Base-by-base conservation (phyloP, 2,113 vertebrate species). In the Crotalus viridis region DNA sequence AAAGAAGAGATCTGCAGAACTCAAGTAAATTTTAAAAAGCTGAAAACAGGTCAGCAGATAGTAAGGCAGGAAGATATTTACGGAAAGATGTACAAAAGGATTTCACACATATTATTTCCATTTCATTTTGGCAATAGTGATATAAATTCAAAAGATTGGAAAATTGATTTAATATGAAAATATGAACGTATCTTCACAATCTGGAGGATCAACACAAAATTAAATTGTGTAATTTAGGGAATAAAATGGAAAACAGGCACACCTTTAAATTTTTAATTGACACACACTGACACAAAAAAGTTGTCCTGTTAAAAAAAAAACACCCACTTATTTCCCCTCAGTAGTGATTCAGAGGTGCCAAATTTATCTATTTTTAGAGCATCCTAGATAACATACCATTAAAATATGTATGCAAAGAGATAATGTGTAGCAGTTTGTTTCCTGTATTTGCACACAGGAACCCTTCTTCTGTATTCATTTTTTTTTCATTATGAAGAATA, bases 391-490 rank as follows among this genome's bases (percentile, higher is more conserved):
- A 48, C 85, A 69, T 94, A 59, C 55, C 88, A 91, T 59, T 91
- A 21, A 0, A 87, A 95, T 88, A 92, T 94, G 92, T 85, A 94
- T 92, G 95, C 94, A 96, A 93, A 94, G 87, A 86, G 89, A 93
- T 95, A 93, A 95, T 90, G 94, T 96, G 93, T 93, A 94, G 94
- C 94, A 95, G 96, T 95, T 97, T 96, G 94, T 95, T 97, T 95
- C 94, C 92, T 95, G 95, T 93, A 96, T 81, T 90, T 92, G 94
- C 94, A 97, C 95, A 96, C 96, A 96, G 96, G 96, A 96, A 96
- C 94, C 89, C 94, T 96, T 95, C 61, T 92, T 95, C 95, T 96
- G 94, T 95, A 96, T 97, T 94, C 96, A 94, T 93, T 95, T 96
- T 96, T 96, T 51, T 96, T 95, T 96, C 94, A 93, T 94, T 94